These are phyloP conservation scores for Chaetodon auriga DNA, from an alignment of 2,113 vertebrate species.

Conservation along the genomic window DNA sequence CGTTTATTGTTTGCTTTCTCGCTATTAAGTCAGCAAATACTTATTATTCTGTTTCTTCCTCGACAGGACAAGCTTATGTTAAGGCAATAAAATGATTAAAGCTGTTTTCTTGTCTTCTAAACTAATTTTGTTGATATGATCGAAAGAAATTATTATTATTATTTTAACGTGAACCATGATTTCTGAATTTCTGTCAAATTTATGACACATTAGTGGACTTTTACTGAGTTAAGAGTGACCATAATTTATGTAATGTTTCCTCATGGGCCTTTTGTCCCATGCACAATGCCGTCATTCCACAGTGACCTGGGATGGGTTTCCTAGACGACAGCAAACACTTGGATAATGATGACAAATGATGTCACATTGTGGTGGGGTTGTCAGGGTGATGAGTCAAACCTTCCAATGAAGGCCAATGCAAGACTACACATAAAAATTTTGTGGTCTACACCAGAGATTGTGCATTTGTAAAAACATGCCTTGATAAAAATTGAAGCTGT, in stretches of 20 bases:
- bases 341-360: constrained; percentile 53
- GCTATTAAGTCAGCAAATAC: background rate
- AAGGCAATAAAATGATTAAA: constrained; percentile 8
- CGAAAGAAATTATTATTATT: background rate
- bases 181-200: background rate
- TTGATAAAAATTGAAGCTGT: background rate
- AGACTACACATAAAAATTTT: background rate
- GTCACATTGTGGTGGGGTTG: constrained; percentile 20
- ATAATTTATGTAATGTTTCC: constrained; percentile 40
- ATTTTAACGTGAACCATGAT: background rate
- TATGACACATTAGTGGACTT: background rate
- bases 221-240: constrained; percentile 1
- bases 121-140: background rate
- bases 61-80: background rate
- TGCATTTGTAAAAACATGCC: background rate
- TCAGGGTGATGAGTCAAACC: constrained; percentile 30
- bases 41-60: constrained; percentile 1
- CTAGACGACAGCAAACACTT: constrained; percentile 36
- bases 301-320: constrained; percentile 27
- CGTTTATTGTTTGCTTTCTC: constrained; percentile 15
- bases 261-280: constrained; percentile 34
- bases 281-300: constrained; percentile 41
- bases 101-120: background rate
- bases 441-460: background rate
- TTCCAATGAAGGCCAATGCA: constrained; percentile 12